Base-by-base conservation (phyloP, 2,797 vertebrate species). In the Esox lucius region DNA sequence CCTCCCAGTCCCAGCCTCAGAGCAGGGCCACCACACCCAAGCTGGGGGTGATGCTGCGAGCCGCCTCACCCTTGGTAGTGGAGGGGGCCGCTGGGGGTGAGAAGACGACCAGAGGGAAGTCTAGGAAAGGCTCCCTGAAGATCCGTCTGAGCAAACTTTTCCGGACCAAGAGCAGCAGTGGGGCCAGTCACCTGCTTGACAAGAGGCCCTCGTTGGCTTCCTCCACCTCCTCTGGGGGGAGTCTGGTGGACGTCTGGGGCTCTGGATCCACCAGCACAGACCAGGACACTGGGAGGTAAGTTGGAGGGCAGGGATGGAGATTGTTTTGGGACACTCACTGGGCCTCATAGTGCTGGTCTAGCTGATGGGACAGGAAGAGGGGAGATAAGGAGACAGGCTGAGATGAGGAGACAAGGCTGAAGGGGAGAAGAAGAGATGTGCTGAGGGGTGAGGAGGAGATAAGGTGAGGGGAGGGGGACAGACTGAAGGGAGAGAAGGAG, bases 131-230 rank as follows among this genome's bases (percentile, higher is more conserved):
- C 4, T 96, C 95, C 0, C 82, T 96, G 76, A 93, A 94, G 85
- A 90, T 94, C 78, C 94, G 95, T 26, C 94, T 96, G 83, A 94
- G 95, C 75, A 95, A 95, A 75, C 91, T 96, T 65, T 96, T 97
- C 86, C 91, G 95, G 72, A 96, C 95, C 75, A 95, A 94, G 87
- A 95, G 95, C 89, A 92, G 88, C 1, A 92, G 87, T 0, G 87
- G 94, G 0, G 80, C 91, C 1, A 84, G 83, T 9, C 90, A 81
- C 5, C 81, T 80, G 78, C 89, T 84, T 85, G 93, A 88, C 85
- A 92, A 92, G 82, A 87, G 94, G 73, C 91, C 91, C 0, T 86
- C 82, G 2, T 88, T 91, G 84, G 90, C 92, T 0, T 92, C 94
- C 16, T 92, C 94, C 87, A 92, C 93, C 13, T 92, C 91, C 0